A percentile compares a stretch with the other conserved stretches of the same genome.
Conservation (phyloP, 1,140 invertebrate genomes). For the Diachasma alloeum region DNA sequence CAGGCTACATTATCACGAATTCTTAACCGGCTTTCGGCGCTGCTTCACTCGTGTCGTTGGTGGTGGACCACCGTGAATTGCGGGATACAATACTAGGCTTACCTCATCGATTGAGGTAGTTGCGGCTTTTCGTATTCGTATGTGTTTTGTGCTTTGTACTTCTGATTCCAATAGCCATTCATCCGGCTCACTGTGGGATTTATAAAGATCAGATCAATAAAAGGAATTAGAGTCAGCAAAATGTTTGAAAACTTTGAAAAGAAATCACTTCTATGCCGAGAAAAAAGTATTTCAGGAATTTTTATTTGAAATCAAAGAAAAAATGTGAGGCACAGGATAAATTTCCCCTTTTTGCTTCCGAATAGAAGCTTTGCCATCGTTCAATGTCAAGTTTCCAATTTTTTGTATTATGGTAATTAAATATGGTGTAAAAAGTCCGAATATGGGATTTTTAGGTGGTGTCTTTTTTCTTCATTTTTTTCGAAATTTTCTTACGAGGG, state of each 20-base stretch:
- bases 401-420: no score
- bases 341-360: no score
- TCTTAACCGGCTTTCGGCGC: constrained; percentile 55
- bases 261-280: not conserved
- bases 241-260: not conserved
- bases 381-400: no score
- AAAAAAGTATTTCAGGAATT: not conserved
- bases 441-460: no score
- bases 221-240: not conserved
- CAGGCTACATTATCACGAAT: constrained; percentile 48
- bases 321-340: no score
- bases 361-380: no score
- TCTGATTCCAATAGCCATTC: constrained; percentile 71
- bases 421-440: no score
- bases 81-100: constrained; percentile 51
- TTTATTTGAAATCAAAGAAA: constrained; percentile 9
- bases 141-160: constrained; percentile 63
- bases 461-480: no score
- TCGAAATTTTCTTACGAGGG: no score
- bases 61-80: constrained; percentile 43
- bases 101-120: constrained; percentile 57
- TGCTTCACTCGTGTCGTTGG: constrained; percentile 48
- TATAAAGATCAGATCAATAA: not conserved
- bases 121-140: constrained; percentile 65
- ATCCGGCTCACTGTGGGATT: constrained; percentile 66